Evolutionary conservation across 2,797 vertebrate species (phyloP).

Genomic region (Stomatorhinus walkeri): DNA sequence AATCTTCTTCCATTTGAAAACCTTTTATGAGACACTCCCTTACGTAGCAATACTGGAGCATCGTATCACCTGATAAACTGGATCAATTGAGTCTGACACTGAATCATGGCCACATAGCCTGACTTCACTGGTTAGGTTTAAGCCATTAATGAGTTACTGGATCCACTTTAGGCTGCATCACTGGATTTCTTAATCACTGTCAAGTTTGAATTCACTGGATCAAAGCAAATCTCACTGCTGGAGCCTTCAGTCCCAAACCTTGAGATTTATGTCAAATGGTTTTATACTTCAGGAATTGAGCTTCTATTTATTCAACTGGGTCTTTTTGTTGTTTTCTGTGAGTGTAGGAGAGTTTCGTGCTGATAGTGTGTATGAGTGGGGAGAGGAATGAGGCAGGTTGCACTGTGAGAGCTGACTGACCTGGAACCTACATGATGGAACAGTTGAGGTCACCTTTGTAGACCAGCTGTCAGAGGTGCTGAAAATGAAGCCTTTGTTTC

Average conservation of each 20-base stretch:
- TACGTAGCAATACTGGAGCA: constrained; percentile 46
- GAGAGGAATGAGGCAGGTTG: background rate
- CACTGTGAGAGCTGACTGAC: background rate
- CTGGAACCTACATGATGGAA: background rate
- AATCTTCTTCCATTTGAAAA: constrained; percentile 54
- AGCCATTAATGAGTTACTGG: constrained; percentile 40
- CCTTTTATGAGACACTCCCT: constrained; percentile 16
- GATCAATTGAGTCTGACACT: constrained; percentile 43
- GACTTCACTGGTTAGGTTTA: constrained; percentile 48
- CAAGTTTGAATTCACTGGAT: constrained; percentile 5
- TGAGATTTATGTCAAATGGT: background rate
- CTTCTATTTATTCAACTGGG: background rate
- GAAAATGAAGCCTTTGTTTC: background rate
- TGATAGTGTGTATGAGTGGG: background rate
- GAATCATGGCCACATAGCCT: constrained; percentile 47
- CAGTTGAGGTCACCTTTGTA: background rate
- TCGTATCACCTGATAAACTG: constrained; percentile 23
- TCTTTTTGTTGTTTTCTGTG: background rate
- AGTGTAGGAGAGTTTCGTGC: background rate
- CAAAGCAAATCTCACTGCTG: constrained; percentile 7
- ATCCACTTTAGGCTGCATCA: constrained; percentile 23
- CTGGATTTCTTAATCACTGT: constrained; percentile 33
- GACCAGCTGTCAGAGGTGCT: background rate
- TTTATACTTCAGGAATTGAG: background rate
- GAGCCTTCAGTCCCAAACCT: background rate